phyloP scores from a whole-genome alignment of 92 coral and sea anemone genomes.

The Meandrina meandrites region DNA sequence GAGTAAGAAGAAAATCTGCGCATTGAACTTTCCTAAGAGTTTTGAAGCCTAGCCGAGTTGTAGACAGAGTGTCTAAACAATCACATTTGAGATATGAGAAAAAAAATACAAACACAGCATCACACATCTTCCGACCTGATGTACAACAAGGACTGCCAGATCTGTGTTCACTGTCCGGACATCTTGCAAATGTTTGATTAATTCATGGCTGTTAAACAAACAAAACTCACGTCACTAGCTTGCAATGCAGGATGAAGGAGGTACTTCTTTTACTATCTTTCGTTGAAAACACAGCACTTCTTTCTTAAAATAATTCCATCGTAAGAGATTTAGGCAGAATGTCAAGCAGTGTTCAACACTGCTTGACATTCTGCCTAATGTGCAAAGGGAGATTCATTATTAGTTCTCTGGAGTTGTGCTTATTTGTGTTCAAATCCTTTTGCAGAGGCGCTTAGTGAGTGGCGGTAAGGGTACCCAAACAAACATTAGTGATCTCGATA shows the following conservation, averaged over 20 bases:
- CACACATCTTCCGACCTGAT: slow-evolving; percentile 68
- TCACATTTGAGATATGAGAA: neutral
- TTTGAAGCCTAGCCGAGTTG: neutral
- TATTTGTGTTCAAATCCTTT: too few species aligned
- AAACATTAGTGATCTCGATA: too few species aligned
- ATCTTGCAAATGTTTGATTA: slow-evolving; percentile 79
- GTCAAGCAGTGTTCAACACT: too few species aligned
- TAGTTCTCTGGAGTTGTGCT: neutral
- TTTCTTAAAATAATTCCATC: neutral
- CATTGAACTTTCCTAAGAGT: neutral
- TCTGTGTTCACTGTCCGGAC: slow-evolving; percentile 76
- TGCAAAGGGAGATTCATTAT: neutral
- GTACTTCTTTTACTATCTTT: neutral
- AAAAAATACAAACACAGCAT: neutral
- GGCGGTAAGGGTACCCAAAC: too few species aligned
- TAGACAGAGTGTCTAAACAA: neutral
- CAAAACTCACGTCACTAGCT: neutral
- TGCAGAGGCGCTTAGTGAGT: too few species aligned
- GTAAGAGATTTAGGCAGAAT: neutral
- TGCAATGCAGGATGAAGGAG: neutral
- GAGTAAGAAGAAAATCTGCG: too few species aligned
- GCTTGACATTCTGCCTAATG: too few species aligned
- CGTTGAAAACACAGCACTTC: neutral
- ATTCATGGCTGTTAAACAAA: slow-evolving; percentile 72
- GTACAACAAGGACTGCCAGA: slow-evolving; percentile 86